Percentiles rank a stretch among this genome's conserved stretches.
These are phyloP conservation scores for Raja brachyura DNA, from an alignment of 2,113 vertebrate species.

Conservation along the genomic window DNA sequence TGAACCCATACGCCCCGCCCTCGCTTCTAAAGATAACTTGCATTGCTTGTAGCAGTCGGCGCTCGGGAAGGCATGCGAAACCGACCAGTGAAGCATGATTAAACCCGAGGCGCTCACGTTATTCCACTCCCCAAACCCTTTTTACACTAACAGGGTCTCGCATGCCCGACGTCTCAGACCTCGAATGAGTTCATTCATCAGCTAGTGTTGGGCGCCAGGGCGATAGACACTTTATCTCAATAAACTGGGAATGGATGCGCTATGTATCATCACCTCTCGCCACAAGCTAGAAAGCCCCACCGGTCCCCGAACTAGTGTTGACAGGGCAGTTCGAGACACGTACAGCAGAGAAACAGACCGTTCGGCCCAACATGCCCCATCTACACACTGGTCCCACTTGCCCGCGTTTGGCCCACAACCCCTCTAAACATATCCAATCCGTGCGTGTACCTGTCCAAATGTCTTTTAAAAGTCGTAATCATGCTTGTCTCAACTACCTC, in stretches of 20 bases:
- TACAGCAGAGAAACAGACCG: too few species aligned
- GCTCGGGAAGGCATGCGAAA: background rate
- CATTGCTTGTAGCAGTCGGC: background rate
- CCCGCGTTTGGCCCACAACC: too few species aligned
- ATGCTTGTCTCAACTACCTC: too few species aligned
- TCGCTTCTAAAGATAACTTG: constrained; percentile 27
- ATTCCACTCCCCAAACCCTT: background rate
- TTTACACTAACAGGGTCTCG: background rate
- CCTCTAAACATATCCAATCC: too few species aligned
- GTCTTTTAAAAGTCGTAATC: too few species aligned
- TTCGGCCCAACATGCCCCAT: too few species aligned
- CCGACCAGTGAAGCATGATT: background rate
- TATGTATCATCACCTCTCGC: background rate
- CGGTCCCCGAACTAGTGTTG: background rate
- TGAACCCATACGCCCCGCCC: constrained; percentile 28
- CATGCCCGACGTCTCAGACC: background rate
- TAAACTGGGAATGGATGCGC: background rate
- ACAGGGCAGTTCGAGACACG: background rate
- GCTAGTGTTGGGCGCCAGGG: too few species aligned
- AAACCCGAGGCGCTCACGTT: background rate
- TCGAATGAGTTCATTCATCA: constrained; percentile 8
- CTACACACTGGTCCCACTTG: too few species aligned
- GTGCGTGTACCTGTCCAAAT: too few species aligned
- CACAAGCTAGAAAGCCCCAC: background rate
- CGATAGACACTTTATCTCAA: too few species aligned